Evolutionary conservation across 1,140 invertebrate species (phyloP).

Genomic region (Saccostrea cuccullata): DNA sequence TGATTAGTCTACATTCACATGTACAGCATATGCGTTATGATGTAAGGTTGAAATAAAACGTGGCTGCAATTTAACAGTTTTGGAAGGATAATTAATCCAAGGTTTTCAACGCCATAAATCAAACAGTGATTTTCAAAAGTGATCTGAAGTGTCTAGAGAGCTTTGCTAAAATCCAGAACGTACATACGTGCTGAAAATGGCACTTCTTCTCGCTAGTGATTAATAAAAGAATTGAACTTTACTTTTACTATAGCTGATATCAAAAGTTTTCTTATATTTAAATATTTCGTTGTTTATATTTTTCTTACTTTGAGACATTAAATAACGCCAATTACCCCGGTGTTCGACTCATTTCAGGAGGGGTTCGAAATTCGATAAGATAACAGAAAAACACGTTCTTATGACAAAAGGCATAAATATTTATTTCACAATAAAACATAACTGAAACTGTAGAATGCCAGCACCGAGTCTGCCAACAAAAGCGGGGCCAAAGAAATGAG

Average conservation of each 20-base stretch:
- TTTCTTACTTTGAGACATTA: constrained; percentile 29
- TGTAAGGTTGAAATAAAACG: constrained; percentile 41
- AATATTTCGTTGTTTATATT: neutral
- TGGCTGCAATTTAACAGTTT: constrained; percentile 35
- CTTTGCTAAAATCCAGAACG: constrained; percentile 2
- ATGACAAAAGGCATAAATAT: constrained; percentile 36
- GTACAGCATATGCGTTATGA: constrained; percentile 38
- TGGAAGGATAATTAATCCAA: constrained; percentile 40
- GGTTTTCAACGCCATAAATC: constrained; percentile 40
- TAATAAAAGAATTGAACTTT: constrained; percentile 17
- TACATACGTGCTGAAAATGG: neutral
- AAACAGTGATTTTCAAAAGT: constrained; percentile 37
- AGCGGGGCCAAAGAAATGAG: neutral
- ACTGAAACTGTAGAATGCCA: neutral
- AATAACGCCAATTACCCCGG: neutral
- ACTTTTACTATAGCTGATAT: neutral
- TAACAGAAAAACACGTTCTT: constrained; percentile 21
- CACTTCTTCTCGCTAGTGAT: neutral
- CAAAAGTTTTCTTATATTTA: neutral
- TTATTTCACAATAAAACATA: constrained; percentile 32
- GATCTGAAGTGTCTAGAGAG: constrained; percentile 10
- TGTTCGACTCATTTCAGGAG: constrained; percentile 3
- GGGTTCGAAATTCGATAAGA: neutral
- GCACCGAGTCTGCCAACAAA: neutral
- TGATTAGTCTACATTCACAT: constrained; percentile 36